Percentiles rank a stretch among this genome's conserved stretches.
Evolutionary conservation across 2,888 invertebrate genomes (phyloP).

Genomic region (Colletes collaris): DNA sequence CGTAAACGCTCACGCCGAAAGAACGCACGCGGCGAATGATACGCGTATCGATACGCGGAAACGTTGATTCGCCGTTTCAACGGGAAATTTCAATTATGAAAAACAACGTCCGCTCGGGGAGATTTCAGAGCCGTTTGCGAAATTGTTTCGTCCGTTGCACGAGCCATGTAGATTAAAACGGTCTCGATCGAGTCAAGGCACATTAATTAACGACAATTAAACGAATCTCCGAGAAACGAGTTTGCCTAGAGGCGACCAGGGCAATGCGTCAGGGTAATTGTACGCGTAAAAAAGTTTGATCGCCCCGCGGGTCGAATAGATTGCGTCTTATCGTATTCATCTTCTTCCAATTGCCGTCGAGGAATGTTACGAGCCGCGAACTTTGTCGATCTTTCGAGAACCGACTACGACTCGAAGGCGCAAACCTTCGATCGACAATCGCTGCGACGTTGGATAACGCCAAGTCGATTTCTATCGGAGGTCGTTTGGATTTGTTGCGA

Average conservation of each 20-base stretch:
- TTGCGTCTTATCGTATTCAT: too few species aligned
- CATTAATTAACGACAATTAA: constrained; percentile 46
- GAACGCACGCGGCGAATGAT: not conserved
- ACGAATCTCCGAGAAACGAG: constrained; percentile 33
- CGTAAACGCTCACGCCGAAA: constrained; percentile 38
- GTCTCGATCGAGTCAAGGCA: constrained; percentile 24
- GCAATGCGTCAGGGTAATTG: constrained; percentile 28
- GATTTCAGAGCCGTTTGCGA: constrained; percentile 1
- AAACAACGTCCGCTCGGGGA: too few species aligned
- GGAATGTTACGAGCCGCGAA: too few species aligned
- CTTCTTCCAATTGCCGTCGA: too few species aligned
- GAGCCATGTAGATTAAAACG: constrained; percentile 31
- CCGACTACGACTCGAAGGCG: too few species aligned
- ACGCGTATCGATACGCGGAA: constrained; percentile 50
- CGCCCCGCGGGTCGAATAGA: too few species aligned
- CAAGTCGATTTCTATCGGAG: too few species aligned
- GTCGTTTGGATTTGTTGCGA: too few species aligned
- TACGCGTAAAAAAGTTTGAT: constrained; percentile 17
- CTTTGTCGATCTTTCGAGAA: too few species aligned
- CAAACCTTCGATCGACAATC: too few species aligned
- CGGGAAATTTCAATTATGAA: too few species aligned
- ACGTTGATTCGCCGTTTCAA: constrained; percentile 21
- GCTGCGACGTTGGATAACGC: too few species aligned
- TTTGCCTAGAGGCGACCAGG: not conserved
- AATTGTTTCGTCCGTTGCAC: constrained; percentile 15